Conservation (phyloP, 2,113 vertebrate species). For the Junco hyemalis region DNA sequence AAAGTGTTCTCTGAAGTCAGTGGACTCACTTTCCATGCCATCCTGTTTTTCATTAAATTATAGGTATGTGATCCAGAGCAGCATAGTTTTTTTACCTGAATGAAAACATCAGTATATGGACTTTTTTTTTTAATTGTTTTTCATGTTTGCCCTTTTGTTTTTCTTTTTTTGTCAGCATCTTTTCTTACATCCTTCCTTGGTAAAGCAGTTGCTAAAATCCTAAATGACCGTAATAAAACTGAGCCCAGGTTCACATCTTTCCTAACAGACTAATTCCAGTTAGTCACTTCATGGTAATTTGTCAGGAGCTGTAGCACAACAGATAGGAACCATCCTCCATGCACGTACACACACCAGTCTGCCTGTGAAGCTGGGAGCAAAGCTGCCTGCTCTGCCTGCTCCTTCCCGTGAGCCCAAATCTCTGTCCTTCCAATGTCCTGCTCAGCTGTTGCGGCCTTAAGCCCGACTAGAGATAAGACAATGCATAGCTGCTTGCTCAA, state of each 20-base stretch:
- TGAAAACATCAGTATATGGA: not conserved
- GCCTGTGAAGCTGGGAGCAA: not conserved
- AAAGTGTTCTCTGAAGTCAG: not conserved
- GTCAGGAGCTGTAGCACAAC: not conserved
- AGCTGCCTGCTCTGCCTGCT: not conserved
- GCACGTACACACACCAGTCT: fast-evolving
- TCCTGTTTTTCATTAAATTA: not conserved
- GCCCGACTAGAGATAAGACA: not conserved
- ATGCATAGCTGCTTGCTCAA: not conserved
- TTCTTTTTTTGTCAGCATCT: not conserved
- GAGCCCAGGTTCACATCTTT: not conserved
- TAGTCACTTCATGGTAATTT: not conserved
- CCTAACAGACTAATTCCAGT: not conserved
- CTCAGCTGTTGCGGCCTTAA: not conserved
- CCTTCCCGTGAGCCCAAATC: not conserved
- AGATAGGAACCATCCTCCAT: not conserved
- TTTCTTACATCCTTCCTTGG: not conserved
- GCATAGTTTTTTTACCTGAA: not conserved
- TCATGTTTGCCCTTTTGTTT: not conserved
- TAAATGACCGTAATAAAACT: not conserved
- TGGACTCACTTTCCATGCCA: not conserved
- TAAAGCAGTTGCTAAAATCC: not conserved
- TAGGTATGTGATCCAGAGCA: not conserved
- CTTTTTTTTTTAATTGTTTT: not conserved
- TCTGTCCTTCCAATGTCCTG: not conserved